These are phyloP conservation scores for Listrodromus nycthemerus DNA, from an alignment of 2,888 invertebrate genomes.

Conservation along the genomic window DNA sequence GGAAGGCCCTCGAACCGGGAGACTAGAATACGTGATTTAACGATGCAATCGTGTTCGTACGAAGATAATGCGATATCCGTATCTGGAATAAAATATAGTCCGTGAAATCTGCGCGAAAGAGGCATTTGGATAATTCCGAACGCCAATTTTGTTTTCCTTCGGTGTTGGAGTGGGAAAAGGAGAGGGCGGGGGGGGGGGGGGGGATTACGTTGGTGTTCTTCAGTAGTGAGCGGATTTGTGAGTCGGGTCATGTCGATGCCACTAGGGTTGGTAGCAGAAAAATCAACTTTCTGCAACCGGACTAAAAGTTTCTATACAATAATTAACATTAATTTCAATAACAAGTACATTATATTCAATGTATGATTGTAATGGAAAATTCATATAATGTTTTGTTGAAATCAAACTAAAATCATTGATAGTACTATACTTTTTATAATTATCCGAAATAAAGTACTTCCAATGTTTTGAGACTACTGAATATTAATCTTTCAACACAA, in stretches of 20 bases:
- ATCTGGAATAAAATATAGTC: slow-evolving; percentile 30
- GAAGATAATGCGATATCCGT: slow-evolving; percentile 38
- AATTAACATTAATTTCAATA: too few species aligned
- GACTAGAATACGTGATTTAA: slow-evolving; percentile 26
- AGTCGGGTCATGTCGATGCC: too few species aligned
- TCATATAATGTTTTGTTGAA: too few species aligned
- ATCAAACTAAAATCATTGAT: too few species aligned
- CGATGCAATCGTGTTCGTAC: slow-evolving; percentile 4
- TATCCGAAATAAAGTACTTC: too few species aligned
- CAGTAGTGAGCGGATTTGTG: slow-evolving; percentile 30
- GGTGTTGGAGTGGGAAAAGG: slow-evolving; percentile 15
- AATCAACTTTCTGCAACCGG: too few species aligned
- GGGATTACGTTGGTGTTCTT: slow-evolving; percentile 7
- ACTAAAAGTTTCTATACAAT: too few species aligned
- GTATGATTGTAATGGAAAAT: too few species aligned
- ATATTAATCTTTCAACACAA: too few species aligned
- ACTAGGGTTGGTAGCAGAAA: slow-evolving; percentile 27
- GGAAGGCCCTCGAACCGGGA: neutral
- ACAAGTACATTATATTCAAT: too few species aligned
- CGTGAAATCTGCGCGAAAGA: slow-evolving; percentile 33
- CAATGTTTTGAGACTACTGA: too few species aligned
- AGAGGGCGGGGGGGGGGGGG: slow-evolving; percentile 3
- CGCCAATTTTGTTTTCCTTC: slow-evolving; percentile 29
- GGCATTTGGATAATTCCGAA: slow-evolving; percentile 19
- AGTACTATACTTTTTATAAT: too few species aligned